Evolutionary conservation across 2,888 invertebrate species (phyloP).

Genomic region (Zele albiditarsus): DNA sequence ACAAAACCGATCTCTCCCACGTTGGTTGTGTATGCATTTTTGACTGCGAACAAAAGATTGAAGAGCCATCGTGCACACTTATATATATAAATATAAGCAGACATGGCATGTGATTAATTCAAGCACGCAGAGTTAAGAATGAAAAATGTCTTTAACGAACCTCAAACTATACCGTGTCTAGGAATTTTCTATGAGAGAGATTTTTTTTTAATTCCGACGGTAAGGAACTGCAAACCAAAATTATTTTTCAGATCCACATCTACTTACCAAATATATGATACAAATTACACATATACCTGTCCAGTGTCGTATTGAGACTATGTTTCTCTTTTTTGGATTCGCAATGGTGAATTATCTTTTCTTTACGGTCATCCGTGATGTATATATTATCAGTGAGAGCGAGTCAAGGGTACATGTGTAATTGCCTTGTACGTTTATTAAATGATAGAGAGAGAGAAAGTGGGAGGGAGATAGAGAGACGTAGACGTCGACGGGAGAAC

Average conservation of each 20-base stretch:
- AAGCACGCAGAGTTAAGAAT: background rate
- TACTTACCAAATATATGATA: no score
- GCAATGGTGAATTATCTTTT: background rate
- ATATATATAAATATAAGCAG: background rate
- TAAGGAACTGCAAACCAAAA: no score
- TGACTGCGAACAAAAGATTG: background rate
- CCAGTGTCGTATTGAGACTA: background rate
- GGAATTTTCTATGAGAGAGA: no score
- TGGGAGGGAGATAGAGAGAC: constrained; percentile 30
- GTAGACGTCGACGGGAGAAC: constrained; percentile 54
- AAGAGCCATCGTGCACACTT: background rate
- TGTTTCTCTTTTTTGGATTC: background rate
- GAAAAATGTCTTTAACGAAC: background rate
- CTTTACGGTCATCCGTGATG: background rate
- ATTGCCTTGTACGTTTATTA: constrained; percentile 63
- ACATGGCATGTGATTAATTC: background rate
- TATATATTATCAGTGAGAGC: constrained; percentile 48
- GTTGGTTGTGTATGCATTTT: background rate
- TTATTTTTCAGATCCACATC: no score
- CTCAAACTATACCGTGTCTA: background rate
- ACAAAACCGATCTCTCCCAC: background rate
- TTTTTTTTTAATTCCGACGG: no score
- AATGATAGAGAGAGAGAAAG: constrained; percentile 33
- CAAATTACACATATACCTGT: no score
- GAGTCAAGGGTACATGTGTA: constrained; percentile 49